phyloP scores from a whole-genome alignment of 2,888 invertebrate genomes.

The Elaeidobius kamerunicus region DNA sequence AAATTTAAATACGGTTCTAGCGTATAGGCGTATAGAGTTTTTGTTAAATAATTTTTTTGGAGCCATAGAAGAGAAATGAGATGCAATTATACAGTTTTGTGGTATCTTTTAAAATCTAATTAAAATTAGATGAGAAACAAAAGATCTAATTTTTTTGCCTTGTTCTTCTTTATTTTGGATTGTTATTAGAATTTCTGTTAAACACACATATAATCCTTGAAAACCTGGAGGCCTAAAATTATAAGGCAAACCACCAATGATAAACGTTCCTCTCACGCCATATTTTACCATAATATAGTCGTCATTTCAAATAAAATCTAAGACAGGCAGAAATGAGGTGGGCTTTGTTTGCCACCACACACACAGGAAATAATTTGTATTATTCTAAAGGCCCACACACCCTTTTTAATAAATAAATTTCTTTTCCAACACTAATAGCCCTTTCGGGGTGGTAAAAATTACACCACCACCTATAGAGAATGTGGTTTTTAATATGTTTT shows the following conservation, averaged over 20 bases:
- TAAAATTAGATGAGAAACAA: too few relatives aligned
- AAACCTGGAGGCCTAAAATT: too few relatives aligned
- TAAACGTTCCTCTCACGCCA: conserved; percentile 25
- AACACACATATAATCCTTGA: too few relatives aligned
- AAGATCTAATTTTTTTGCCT: too few relatives aligned
- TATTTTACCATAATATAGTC: conserved; percentile 17
- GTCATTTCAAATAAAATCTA: conserved; percentile 13
- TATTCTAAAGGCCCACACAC: conserved; percentile 30
- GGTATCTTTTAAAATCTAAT: too few relatives aligned
- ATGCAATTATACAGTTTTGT: too few relatives aligned
- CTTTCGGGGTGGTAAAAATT: conserved; percentile 31
- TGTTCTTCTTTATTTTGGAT: too few relatives aligned
- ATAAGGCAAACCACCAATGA: too few relatives aligned
- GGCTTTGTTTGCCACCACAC: conserved; percentile 31
- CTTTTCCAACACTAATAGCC: conserved; percentile 30
- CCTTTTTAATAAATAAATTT: conserved; percentile 34
- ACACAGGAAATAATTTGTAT: conserved; percentile 38
- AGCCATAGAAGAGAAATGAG: too few relatives aligned
- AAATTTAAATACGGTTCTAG: conserved; percentile 17
- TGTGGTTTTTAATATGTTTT: conserved; percentile 35
- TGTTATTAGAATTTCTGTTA: too few relatives aligned
- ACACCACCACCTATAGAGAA: conserved; percentile 28
- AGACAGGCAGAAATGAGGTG: conserved; percentile 15
- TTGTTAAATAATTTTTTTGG: too few relatives aligned
- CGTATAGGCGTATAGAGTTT: background rate